Evolutionary conservation across 2,888 invertebrate species (phyloP).

Genomic region (Drosophila quasianomalipes): DNA sequence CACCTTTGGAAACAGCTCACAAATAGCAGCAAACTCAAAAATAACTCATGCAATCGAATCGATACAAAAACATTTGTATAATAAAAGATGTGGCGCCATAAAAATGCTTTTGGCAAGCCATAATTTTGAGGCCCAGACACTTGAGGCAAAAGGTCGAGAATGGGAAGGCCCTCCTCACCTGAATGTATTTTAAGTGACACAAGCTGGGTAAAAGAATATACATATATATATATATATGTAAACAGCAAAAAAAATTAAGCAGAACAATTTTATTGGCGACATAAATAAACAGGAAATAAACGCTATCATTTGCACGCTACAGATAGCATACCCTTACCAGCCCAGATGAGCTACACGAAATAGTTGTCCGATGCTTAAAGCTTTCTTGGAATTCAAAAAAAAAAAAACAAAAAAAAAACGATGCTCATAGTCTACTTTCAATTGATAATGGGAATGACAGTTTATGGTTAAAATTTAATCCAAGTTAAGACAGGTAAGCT

Average conservation of each 20-base stretch:
- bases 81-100: conserved; percentile 1
- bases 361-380: not conserved
- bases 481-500: not conserved
- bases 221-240: not conserved
- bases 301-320: not conserved
- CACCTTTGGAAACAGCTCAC: not conserved
- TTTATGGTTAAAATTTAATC: not conserved
- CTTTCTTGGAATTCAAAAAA: not conserved
- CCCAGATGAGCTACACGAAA: not conserved
- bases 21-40: not conserved
- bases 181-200: conserved; percentile 1
- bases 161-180: not conserved
- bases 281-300: not conserved
- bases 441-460: not conserved
- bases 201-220: not conserved
- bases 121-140: not conserved
- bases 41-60: not conserved
- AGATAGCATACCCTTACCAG: not conserved
- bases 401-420: not conserved
- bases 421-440: not conserved
- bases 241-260: not conserved
- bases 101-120: not conserved
- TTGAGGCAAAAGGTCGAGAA: not conserved
- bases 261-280: not conserved
- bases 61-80: not conserved